Base-by-base conservation (phyloP, 2,888 invertebrate genomes). In the Drosophila birchii region DNA sequence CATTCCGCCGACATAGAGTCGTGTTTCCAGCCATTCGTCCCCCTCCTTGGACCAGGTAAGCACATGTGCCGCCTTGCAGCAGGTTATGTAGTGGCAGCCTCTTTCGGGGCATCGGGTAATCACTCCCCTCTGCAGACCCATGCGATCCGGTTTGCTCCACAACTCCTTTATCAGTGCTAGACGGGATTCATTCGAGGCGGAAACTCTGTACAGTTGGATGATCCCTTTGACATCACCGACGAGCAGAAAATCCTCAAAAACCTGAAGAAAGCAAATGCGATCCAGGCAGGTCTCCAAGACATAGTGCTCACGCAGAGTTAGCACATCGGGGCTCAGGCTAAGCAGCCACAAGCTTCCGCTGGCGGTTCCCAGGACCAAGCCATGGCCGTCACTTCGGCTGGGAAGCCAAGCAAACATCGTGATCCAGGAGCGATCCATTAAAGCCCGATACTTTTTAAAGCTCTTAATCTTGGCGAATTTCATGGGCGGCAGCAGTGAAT, bases 121-220 rank as follows among this genome's bases (percentile, higher is more conserved):
- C 23, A 80, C 51, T 9, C 86, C 83, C 49, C 85, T 74, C 16
- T 88, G 88, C 38, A 90, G 75, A 0, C 79, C 75, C 75, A 92
- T 84, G 34, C 86, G 86, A 83, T 92, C 92, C 0, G 80, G 56
- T 36, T 79, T 89, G 18, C 68, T 69, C 92, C 92, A 92, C 6
- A 92, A 70, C n/a, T 76, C 78, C 9, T 82, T 84, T 0, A 83
- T 49, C 47, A 89, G 64, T 5, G 26, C 29, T 1, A 91, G 29
- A 6, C 44, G 58, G 7, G 49, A 63, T 4, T 45, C 51, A 0
- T 14, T 53, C 1, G 34, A 6, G 0, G 62, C n/a, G 5, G 45
- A 55, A 1, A 87, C 54, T 53, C 76, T 76, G 39, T 89, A 89
- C 8, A 91, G 54, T 53, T 88, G 78, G 0, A 92, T 77, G 6